Evolutionary conservation across 1,140 invertebrate genomes (phyloP).

Genomic region (Dinoponera quadriceps): DNA sequence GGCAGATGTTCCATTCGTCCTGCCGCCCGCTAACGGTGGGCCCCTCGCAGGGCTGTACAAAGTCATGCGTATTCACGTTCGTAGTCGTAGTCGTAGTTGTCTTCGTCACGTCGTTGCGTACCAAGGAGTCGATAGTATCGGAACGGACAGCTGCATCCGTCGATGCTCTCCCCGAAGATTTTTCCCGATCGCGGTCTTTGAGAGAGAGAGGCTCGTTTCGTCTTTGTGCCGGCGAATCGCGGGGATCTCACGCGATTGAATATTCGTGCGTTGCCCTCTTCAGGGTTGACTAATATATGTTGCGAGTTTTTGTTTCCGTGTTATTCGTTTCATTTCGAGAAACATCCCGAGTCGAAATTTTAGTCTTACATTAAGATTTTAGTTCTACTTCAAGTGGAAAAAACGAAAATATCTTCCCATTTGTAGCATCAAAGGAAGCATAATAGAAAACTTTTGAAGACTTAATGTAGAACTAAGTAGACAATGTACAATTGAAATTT

Average conservation of each 20-base stretch:
- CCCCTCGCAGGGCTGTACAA: slow-evolving; percentile 79
- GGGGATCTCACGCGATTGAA: slow-evolving; percentile 20
- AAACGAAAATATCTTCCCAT: too few relatives aligned
- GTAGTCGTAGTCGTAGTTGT: not conserved
- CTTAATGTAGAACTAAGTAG: too few relatives aligned
- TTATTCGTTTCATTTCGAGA: not conserved
- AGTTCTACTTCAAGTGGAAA: too few relatives aligned
- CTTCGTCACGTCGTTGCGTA: slow-evolving; percentile 59
- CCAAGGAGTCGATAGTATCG: slow-evolving; percentile 70
- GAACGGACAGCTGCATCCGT: slow-evolving; percentile 69
- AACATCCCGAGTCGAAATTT: not conserved
- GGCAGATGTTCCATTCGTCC: slow-evolving; percentile 85
- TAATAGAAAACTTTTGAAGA: too few relatives aligned
- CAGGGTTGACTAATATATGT: not conserved
- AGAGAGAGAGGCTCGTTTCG: slow-evolving; percentile 17
- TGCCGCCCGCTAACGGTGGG: slow-evolving; percentile 75
- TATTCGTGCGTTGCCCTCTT: slow-evolving; percentile 4
- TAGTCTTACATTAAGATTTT: too few relatives aligned
- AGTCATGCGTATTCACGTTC: slow-evolving; percentile 63
- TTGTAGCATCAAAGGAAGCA: too few relatives aligned
- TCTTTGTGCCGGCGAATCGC: slow-evolving; percentile 16
- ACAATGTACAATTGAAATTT: too few relatives aligned
- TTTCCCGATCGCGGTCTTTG: slow-evolving; percentile 54
- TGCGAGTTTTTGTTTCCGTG: not conserved
- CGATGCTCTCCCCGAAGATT: slow-evolving; percentile 47